Conservation (phyloP, 2,888 invertebrate genomes). For the Tribolium freemani region DNA sequence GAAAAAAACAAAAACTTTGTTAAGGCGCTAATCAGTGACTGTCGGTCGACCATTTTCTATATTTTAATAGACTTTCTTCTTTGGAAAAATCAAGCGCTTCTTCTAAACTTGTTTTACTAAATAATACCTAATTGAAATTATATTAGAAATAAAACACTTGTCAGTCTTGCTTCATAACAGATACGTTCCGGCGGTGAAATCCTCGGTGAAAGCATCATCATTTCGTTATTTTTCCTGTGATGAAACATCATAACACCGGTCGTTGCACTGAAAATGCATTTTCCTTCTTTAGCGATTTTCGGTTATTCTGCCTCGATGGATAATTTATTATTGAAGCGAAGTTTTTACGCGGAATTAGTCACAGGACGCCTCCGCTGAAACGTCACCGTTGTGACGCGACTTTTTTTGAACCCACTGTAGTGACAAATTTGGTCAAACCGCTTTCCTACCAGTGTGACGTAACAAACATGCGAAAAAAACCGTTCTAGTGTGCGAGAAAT, state of each 20-base stretch:
- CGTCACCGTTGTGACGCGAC: neutral
- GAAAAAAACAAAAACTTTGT: too few relatives aligned
- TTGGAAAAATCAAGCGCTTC: too few relatives aligned
- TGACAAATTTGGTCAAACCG: neutral
- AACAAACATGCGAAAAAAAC: too few relatives aligned
- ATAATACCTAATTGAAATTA: too few relatives aligned
- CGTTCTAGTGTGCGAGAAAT: neutral
- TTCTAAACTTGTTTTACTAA: too few relatives aligned
- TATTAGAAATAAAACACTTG: too few relatives aligned
- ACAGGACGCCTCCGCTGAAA: neutral
- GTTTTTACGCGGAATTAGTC: conserved; percentile 32
- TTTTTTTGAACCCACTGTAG: neutral
- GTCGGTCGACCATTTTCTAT: too few relatives aligned
- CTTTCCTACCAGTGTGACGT: too few relatives aligned
- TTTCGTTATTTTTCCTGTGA: conserved; percentile 1
- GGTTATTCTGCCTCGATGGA: conserved; percentile 9
- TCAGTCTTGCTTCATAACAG: neutral
- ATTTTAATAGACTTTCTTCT: too few relatives aligned
- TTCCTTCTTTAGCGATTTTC: neutral
- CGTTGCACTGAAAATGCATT: conserved; percentile 19
- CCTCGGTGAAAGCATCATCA: neutral
- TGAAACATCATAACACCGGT: neutral
- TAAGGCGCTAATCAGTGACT: too few relatives aligned
- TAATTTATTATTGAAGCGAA: conserved; percentile 35
- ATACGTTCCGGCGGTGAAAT: conserved; percentile 6